Percentiles rank a stretch among this genome's conserved stretches.
Evolutionary conservation across 2,113 vertebrate species (phyloP).

Genomic region (Piaya cayana): DNA sequence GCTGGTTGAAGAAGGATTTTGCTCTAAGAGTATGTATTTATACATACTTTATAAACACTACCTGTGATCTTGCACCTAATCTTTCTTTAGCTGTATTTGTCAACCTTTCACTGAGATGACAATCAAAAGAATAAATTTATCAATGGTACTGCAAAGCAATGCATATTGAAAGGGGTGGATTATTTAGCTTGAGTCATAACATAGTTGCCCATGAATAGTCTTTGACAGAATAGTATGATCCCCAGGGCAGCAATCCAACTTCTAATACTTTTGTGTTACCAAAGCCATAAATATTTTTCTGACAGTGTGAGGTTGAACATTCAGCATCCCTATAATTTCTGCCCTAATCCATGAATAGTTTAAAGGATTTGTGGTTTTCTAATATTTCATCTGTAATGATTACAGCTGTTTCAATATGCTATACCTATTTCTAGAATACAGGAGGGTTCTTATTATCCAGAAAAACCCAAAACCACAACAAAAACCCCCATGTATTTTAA

Average conservation of each 20-base stretch:
- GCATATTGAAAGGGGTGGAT: neutral
- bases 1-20: neutral
- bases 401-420: neutral
- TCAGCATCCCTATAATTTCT: neutral
- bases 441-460: neutral
- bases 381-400: constrained; percentile 7
- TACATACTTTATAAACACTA: neutral
- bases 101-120: neutral
- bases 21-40: neutral
- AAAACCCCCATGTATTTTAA: neutral
- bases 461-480: neutral
- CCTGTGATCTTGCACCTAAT: neutral
- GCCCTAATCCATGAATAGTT: constrained; percentile 12
- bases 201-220: neutral
- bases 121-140: neutral
- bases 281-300: constrained; percentile 33
- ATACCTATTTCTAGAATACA: constrained; percentile 1
- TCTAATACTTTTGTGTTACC: neutral
- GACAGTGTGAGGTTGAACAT: neutral
- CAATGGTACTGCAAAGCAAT: neutral
- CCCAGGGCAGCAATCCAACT: constrained; percentile 26
- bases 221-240: constrained; percentile 13
- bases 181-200: neutral
- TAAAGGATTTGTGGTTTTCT: constrained; percentile 1
- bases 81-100: neutral